Percentiles rank a stretch among this genome's conserved stretches.
Evolutionary conservation across 2,888 invertebrate genomes (phyloP).

Genomic region (Rapana venosa): DNA sequence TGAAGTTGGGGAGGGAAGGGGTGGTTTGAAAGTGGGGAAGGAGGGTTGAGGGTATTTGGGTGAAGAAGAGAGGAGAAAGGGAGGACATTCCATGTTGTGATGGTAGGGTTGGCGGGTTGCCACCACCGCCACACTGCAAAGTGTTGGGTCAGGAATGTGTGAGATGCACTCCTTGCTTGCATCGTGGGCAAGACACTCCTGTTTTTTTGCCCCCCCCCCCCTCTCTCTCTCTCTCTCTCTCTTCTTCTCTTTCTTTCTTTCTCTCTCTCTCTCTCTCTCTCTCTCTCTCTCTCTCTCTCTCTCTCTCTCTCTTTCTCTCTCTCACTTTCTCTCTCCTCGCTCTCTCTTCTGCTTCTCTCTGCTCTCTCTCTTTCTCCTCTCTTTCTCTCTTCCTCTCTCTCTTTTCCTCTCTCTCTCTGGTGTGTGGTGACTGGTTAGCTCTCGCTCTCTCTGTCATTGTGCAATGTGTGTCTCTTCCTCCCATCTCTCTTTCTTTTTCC

Average conservation of each 20-base stretch:
- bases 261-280: neutral
- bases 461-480: no score
- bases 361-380: neutral
- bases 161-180: no score
- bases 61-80: no score
- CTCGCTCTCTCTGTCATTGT: constrained; percentile 9
- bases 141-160: neutral
- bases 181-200: neutral
- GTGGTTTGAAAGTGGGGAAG: no score
- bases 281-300: constrained; percentile 18
- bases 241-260: neutral
- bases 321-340: neutral
- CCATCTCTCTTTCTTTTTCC: neutral
- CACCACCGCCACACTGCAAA: neutral
- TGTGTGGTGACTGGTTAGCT: neutral
- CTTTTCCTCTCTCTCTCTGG: neutral
- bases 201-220: neutral
- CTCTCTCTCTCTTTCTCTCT: constrained; percentile 11
- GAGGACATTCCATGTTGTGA: no score
- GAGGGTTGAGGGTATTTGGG: no score
- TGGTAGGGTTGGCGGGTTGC: neutral
- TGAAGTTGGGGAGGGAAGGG: no score
- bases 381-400: neutral
- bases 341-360: neutral
- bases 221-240: constrained; percentile 21